phyloP scores from a whole-genome alignment of 37 sponge, comb jelly and placozoan species.

The Eunapius fragilis region DNA sequence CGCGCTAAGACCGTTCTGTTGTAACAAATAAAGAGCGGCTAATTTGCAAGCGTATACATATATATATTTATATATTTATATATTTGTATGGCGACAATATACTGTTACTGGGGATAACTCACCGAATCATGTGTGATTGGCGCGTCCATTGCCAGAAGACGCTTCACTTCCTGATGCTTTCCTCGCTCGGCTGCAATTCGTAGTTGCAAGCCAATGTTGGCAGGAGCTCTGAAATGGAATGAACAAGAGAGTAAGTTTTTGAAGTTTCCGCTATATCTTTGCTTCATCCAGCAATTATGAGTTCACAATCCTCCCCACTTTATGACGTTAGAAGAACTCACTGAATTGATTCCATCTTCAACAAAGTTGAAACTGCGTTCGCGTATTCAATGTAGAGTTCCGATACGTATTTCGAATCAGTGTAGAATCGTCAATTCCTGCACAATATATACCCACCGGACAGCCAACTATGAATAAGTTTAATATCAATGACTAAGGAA shows the following conservation, averaged over 20 bases:
- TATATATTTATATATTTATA: not conserved
- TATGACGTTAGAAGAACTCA: not conserved
- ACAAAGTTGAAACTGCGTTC: not conserved
- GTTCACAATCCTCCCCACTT: not conserved
- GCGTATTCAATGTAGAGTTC: not conserved
- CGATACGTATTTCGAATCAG: not conserved
- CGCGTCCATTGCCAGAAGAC: conserved; percentile 43
- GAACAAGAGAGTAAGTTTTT: too few relatives aligned
- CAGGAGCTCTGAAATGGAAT: not conserved
- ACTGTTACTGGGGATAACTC: not conserved
- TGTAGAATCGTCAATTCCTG: not conserved
- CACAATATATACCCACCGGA: not conserved
- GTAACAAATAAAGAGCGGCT: not conserved
- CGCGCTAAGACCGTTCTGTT: conserved; percentile 72
- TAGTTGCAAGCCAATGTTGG: conserved; percentile 19
- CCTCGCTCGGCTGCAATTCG: conserved; percentile 54
- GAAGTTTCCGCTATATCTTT: too few relatives aligned
- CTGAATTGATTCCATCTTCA: not conserved
- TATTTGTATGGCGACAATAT: not conserved
- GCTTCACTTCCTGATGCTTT: conserved; percentile 46
- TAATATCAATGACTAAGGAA: too few relatives aligned
- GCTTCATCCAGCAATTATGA: not conserved
- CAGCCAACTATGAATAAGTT: not conserved
- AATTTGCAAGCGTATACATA: not conserved
- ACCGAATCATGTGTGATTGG: conserved; percentile 41